Evolutionary conservation across 2,888 invertebrate species (phyloP).

Genomic region (Catocala nupta): DNA sequence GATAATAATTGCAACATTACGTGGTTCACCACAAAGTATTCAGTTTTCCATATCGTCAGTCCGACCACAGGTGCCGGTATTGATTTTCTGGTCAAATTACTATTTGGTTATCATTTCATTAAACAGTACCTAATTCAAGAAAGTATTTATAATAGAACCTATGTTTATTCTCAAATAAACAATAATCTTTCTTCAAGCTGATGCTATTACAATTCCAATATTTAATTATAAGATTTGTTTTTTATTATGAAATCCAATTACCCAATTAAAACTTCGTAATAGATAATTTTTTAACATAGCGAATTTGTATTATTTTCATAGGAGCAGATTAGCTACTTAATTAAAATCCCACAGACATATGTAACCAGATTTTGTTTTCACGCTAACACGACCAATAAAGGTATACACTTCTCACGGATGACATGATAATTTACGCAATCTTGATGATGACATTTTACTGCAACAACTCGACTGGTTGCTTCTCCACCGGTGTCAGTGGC

Average conservation of each 20-base stretch:
- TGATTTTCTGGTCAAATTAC: slow-evolving; percentile 22
- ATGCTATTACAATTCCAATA: too few species aligned
- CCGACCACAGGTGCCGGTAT: slow-evolving; percentile 35
- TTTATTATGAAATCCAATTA: slow-evolving; percentile 4
- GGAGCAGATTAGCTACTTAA: neutral
- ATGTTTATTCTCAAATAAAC: too few species aligned
- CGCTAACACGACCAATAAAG: neutral
- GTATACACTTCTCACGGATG: neutral
- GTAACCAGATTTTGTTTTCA: neutral
- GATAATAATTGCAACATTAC: slow-evolving; percentile 37
- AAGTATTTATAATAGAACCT: too few species aligned
- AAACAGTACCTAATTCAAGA: too few species aligned
- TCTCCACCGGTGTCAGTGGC: slow-evolving; percentile 3
- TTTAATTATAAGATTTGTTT: neutral
- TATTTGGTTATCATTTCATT: neutral
- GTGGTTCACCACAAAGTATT: slow-evolving; percentile 44
- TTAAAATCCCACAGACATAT: neutral
- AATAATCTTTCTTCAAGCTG: too few species aligned
- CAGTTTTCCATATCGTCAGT: slow-evolving; percentile 36
- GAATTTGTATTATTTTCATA: too few species aligned
- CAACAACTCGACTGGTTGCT: slow-evolving; percentile 13
- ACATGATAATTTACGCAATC: slow-evolving; percentile 1
- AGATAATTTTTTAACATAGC: neutral
- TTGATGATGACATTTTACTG: neutral
- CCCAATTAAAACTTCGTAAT: slow-evolving; percentile 1